Evolutionary conservation across 1,140 invertebrate species (phyloP), one percentile per base, ranked within the genome.

Genomic region (Oreohelix idahoensis): DNA sequence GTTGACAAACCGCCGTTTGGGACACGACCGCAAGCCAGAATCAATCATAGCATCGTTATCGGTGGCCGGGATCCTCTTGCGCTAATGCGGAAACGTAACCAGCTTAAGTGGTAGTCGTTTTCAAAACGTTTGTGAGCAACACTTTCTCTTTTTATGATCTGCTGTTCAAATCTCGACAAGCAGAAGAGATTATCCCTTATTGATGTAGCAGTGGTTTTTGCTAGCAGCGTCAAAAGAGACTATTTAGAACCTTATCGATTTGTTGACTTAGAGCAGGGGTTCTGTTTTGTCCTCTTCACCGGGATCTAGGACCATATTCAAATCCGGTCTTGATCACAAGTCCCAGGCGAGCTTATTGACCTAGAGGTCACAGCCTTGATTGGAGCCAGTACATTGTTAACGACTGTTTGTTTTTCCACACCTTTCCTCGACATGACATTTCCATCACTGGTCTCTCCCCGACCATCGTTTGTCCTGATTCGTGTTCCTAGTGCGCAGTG

Each of bases 271-370:
- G 8, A 32, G 23, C 63, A 66, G 8, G 32, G 4, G 32, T 8
- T n/a, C 23, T 5, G 4, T 32, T 66, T 66, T 66, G 36, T 8
- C 32, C 23, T 29, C 32, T 29, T 36, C 17, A n/a, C n/a, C 36
- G 70, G 17, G 8, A 8, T 5, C 20, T 35, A 8, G 17, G 8
- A 36, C 70, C 70, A 8, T 10, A 32, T 71, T 20, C 13, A 35
- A 71, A 45, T 8, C 15, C 42, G 15, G 42, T 45, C 42, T 45
- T 45, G 15, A 45, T 45, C 42, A 45, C 42, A 45, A 45, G 42
- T 71, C 70, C 70, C 70, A 1, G 70, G 36, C 35, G 70, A 29
- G 35, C 70, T 71, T 71, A 71, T 32, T 20, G 70, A 71, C 70
- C 70, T 36, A 20, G n/a, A 23, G 70, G 70, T 71, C 70, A 71